Evolutionary conservation across 2,888 invertebrate genomes (phyloP).

Genomic region (Hydrotaea diabolus): DNA sequence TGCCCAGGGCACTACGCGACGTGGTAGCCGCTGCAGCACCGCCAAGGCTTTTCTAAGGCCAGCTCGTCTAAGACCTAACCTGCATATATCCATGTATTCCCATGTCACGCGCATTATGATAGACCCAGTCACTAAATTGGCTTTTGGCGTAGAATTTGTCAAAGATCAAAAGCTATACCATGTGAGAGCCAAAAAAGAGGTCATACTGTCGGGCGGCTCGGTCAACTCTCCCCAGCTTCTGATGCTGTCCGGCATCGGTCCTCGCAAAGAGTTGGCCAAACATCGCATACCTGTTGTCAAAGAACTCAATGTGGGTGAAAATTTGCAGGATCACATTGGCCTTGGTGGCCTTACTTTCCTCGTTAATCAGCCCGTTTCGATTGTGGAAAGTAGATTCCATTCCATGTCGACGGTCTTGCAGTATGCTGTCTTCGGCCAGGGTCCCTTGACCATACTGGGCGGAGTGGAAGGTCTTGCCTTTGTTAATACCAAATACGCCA

Average conservation of each 20-base stretch:
- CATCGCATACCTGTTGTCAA: slow-evolving; percentile 90
- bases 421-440: slow-evolving; percentile 91
- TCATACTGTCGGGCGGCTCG: slow-evolving; percentile 94
- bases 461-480: slow-evolving; percentile 95
- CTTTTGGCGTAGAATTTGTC: slow-evolving; percentile 91
- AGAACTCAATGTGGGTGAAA: slow-evolving; percentile 91
- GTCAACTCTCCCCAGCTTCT: slow-evolving; percentile 96
- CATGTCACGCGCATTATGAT: slow-evolving; percentile 89
- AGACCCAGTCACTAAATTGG: slow-evolving; percentile 87
- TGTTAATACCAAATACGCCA: slow-evolving; percentile 92
- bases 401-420: slow-evolving; percentile 90
- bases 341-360: slow-evolving; percentile 92
- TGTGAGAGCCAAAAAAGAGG: slow-evolving; percentile 90
- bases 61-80: slow-evolving; percentile 88
- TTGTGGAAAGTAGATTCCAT: slow-evolving; percentile 90
- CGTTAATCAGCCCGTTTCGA: slow-evolving; percentile 89
- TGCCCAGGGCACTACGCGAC: slow-evolving; percentile 89
- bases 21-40: slow-evolving; percentile 93
- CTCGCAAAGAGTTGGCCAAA: slow-evolving; percentile 86
- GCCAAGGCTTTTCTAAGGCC: slow-evolving; percentile 93
- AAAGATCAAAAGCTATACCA: slow-evolving; percentile 87
- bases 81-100: slow-evolving; percentile 91
- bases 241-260: slow-evolving; percentile 95
- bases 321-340: slow-evolving; percentile 94
- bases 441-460: slow-evolving; percentile 92